Evolutionary conservation across 2,888 invertebrate genomes (phyloP).

Genomic region (Oeneis ivallda): DNA sequence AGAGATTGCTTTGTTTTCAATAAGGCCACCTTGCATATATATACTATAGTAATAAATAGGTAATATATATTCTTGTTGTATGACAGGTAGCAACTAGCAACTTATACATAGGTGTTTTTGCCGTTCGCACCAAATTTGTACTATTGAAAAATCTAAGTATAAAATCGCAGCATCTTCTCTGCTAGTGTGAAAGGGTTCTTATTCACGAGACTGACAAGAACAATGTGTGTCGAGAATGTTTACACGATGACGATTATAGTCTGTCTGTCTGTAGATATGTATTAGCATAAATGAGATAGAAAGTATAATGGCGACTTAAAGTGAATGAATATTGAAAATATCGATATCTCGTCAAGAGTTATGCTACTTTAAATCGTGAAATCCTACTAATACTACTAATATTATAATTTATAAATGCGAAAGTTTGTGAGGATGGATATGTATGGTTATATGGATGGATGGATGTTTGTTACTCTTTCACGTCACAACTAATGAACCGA

Average conservation of each 20-base stretch:
- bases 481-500: no score
- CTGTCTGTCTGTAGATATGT: constrained; percentile 11
- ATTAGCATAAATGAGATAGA: constrained; percentile 23
- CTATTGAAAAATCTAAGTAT: neutral
- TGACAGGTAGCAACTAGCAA: neutral
- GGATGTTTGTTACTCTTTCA: no score
- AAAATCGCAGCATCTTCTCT: neutral
- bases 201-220: constrained; percentile 11
- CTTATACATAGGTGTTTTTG: no score
- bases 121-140: neutral
- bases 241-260: constrained; percentile 16
- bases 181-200: constrained; percentile 11
- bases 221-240: constrained; percentile 19
- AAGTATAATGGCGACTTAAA: constrained; percentile 13
- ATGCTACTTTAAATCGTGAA: neutral
- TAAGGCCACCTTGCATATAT: no score
- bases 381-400: no score
- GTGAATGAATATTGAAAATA: constrained; percentile 12
- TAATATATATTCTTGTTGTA: neutral
- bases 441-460: no score
- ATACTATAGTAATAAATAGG: no score
- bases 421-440: no score
- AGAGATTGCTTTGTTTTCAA: no score
- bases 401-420: no score
- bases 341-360: neutral